Base-by-base conservation (phyloP, 2,888 invertebrate genomes). In the Amorpha juglandis region DNA sequence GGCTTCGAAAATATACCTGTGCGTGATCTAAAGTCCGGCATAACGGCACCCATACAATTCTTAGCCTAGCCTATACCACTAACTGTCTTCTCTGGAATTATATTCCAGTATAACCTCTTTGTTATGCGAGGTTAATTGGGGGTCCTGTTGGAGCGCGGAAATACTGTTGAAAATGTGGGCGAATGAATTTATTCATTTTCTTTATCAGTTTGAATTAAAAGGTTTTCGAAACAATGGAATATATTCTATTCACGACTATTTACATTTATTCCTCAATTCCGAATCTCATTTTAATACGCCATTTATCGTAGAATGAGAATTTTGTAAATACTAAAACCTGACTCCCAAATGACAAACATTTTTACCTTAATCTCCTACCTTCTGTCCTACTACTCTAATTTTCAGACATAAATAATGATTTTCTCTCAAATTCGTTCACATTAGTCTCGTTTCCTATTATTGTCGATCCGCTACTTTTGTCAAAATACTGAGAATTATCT, bases 21-120 rank as follows among this genome's bases (percentile, higher is more conserved):
- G 71, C 72, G 71, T 77, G 79, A 79, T 82, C 75, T 79, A 76
- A 71, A 75, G 71, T 73, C 74, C 70, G 63, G 73, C 19, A 58
- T 80, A 81, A 81, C 82, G 82, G 82, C 65, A 75, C 68, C 63
- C 55, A 27, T 65, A 58, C 58, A 58, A 19, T 58, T 19, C 58
- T 19, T 38, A 42, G 58, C 16, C 58, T 58, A 58, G 42, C 33
- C n/a, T 35, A n/a, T 53, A 35, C 33, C 19, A 38, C 58, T 58
- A 42, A 58, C 38, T 58, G 42, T 58, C 19, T 35, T 12, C 42
- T 7, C 11, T n/a, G n/a, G 33, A 50, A 53, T 19, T 58, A 42
- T 58, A 16, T 58, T 38, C 6, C 38, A 12, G 12, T 16, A 38
- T 58, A 19, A 14, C 35, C 42, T 7, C 35, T 42, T 58, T 58